Evolutionary conservation across 2,797 vertebrate species (phyloP).

Genomic region (Cyclopterus lumpus): DNA sequence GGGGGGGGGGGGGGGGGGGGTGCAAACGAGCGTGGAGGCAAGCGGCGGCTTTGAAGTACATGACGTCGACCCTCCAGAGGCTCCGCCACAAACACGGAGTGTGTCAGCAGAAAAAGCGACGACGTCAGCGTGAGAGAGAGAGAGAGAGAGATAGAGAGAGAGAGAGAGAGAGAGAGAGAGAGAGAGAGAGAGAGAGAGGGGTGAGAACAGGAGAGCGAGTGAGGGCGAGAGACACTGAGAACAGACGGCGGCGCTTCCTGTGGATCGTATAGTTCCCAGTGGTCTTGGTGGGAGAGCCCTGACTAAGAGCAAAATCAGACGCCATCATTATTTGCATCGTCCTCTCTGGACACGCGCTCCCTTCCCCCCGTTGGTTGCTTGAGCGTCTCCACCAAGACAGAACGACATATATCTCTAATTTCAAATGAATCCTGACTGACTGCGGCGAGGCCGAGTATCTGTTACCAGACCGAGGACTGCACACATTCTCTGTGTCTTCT

Average conservation of each 20-base stretch:
- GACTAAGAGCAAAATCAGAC: constrained; percentile 58
- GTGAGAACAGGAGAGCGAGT: constrained; percentile 18
- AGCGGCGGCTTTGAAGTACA: constrained; percentile 79
- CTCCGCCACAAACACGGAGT: constrained; percentile 76
- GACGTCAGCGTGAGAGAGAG: background rate
- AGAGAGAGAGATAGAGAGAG: background rate
- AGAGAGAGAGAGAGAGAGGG: constrained; percentile 1
- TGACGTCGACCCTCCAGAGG: constrained; percentile 76
- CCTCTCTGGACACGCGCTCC: constrained; percentile 4
- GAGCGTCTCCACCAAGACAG: constrained; percentile 37
- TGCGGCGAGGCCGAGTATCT: constrained; percentile 42
- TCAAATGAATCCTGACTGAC: constrained; percentile 43
- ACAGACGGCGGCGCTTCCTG: constrained; percentile 18
- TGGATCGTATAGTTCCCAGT: constrained; percentile 52
- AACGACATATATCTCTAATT: constrained; percentile 53
- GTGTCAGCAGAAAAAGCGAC: constrained; percentile 72
- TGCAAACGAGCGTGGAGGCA: constrained; percentile 71
- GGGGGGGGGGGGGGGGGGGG: constrained; percentile 71
- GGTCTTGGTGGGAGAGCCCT: constrained; percentile 42
- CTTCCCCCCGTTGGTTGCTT: constrained; percentile 22
- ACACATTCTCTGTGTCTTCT: constrained; percentile 26
- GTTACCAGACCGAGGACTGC: constrained; percentile 27
- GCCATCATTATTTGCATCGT: constrained; percentile 48
- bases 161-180: background rate
- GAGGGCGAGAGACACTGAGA: background rate